Conservation (phyloP, 2,113 vertebrate species). For the Rhegmatorhina hoffmannsi region DNA sequence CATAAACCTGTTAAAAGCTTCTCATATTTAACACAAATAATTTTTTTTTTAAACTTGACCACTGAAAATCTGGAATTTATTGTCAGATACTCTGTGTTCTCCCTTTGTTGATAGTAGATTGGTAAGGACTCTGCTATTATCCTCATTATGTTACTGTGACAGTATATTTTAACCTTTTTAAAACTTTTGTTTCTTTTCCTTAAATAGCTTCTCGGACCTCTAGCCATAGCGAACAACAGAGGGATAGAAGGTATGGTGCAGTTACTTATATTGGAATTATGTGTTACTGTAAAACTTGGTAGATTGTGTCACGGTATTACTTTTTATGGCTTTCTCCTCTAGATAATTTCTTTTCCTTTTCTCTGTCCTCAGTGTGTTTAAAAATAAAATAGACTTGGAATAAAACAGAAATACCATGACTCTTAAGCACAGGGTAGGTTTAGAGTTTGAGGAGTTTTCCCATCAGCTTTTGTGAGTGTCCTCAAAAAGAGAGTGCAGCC, state of each 20-base stretch:
- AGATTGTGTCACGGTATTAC: background rate
- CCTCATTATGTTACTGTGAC: background rate
- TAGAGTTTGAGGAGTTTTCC: background rate
- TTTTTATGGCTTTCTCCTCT: background rate
- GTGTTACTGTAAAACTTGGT: background rate
- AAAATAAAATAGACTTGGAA: background rate
- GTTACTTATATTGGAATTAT: background rate
- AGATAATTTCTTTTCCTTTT: background rate
- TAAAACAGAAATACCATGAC: background rate
- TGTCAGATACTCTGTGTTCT: background rate
- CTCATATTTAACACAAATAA: background rate
- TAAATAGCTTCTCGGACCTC: conserved; percentile 79
- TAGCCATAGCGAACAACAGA: conserved; percentile 79
- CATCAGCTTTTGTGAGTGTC: background rate
- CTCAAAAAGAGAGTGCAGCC: background rate
- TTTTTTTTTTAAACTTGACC: background rate
- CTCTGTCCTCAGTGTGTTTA: background rate
- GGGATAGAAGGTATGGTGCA: conserved; percentile 87
- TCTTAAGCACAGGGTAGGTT: background rate
- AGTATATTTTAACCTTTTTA: background rate
- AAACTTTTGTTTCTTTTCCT: conserved; percentile 31
- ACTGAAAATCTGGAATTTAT: background rate
- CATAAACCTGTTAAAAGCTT: background rate
- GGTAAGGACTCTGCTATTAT: background rate
- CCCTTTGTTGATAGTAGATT: background rate